phyloP scores from a whole-genome alignment of 2,113 vertebrate species.

The Athene cunicularia region DNA sequence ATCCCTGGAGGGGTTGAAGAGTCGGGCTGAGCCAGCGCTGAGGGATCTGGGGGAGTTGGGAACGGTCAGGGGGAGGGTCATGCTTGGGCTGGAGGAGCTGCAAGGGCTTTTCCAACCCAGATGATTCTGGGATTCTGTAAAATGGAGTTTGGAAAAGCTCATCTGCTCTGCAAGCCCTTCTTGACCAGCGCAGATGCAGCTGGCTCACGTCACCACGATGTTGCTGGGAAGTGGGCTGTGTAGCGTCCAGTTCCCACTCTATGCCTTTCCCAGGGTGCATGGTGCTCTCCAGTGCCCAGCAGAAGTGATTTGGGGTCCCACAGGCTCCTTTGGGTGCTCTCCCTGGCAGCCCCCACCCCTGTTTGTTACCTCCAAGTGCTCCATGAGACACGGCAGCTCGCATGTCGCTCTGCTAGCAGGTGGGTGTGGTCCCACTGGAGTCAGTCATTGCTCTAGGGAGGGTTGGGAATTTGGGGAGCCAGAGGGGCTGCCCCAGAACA shows the following conservation, averaged over 20 bases:
- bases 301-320: neutral
- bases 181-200: neutral
- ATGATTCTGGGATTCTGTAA: too few relatives aligned
- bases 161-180: accelerated
- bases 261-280: accelerated
- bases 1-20: too few relatives aligned
- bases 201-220: accelerated
- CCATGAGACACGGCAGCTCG: accelerated
- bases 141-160: neutral
- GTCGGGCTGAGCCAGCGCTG: too few relatives aligned
- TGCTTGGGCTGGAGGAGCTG: too few relatives aligned
- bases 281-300: neutral
- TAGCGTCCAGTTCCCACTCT: neutral
- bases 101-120: too few relatives aligned
- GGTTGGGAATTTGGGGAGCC: neutral
- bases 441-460: neutral
- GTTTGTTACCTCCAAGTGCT: accelerated
- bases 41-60: too few relatives aligned
- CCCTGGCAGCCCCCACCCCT: neutral
- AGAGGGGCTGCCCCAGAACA: neutral
- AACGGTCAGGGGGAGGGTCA: too few relatives aligned
- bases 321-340: neutral
- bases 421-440: neutral
- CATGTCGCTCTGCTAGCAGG: neutral
- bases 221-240: neutral